Percentiles rank a stretch among this genome's conserved stretches.
Conservation (phyloP, 53 echinoderm and acorn worm species). For the Hippasteria phrygiana region DNA sequence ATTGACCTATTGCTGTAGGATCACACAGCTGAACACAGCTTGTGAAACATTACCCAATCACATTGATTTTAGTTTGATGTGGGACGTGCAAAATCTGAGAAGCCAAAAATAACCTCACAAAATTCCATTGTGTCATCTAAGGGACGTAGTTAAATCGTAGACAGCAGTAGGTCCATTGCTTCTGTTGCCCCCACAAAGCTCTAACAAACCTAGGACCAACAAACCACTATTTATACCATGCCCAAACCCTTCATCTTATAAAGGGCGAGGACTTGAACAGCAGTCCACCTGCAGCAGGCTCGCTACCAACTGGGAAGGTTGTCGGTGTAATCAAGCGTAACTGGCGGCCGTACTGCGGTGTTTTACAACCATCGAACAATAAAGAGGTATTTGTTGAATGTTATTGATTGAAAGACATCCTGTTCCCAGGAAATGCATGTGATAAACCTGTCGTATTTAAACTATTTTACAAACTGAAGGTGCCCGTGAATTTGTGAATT, state of each 20-base stretch:
- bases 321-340: slow-evolving; percentile 94
- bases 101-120: too few relatives aligned
- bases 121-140: too few relatives aligned
- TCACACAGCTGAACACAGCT: too few relatives aligned
- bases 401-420: background rate
- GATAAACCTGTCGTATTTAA: background rate
- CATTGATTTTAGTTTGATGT: too few relatives aligned
- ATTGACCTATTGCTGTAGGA: too few relatives aligned
- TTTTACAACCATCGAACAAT: slow-evolving; percentile 74
- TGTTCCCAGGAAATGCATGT: background rate
- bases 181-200: too few relatives aligned
- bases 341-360: slow-evolving; percentile 96
- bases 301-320: slow-evolving; percentile 80
- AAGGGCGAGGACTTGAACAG: slow-evolving; percentile 1
- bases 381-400: slow-evolving; percentile 67
- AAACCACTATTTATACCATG: background rate
- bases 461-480: background rate
- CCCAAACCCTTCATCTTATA: background rate
- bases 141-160: too few relatives aligned
- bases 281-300: slow-evolving; percentile 49
- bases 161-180: too few relatives aligned
- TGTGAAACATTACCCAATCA: too few relatives aligned
- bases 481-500: too few relatives aligned
- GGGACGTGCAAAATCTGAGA: too few relatives aligned
- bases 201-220: too few relatives aligned